Evolutionary conservation across 2,888 invertebrate genomes (phyloP), one percentile per base, ranked within the genome.

Genomic region (Protodeltote pygarga): DNA sequence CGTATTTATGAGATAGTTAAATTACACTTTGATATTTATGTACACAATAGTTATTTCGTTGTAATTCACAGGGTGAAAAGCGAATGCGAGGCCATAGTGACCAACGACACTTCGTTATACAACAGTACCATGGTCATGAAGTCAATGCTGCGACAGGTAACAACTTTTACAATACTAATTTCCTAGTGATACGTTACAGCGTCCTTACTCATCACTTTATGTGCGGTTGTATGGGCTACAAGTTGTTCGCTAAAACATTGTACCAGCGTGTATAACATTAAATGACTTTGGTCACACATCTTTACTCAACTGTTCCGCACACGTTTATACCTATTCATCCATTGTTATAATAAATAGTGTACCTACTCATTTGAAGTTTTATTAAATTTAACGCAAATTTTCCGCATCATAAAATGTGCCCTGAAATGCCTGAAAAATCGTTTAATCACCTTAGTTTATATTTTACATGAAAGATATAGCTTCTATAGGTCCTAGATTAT

Each of bases 81-180:
- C 78, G 88, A 90, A 78, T 91, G 91, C 82, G 79, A 84, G 81
- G 90, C 91, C 75, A 89, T 90, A 50, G 83, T 75, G 39, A 83
- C 86, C 33, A 83, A 88, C 59, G 89, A 87, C 75, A 83, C 75
- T 53, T 65, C 73, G 28, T 71, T 86, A 49, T 79, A 82, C 59
- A 88, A 89, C 74, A 69, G 69, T 44, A 75, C 79, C 15, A 58
- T 77, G 53, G 65, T 83, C 69, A 79, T 74, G 47, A 87, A 75
- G 67, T 78, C 73, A 48, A 78, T 71, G 48, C 67, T 81, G 16
- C 76, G 85, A 41, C 89, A 90, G 89, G 91, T 90, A 87, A 79
- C 42, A 17, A 63, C 15, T 24, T 17, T 32, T 13, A 28, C 20
- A 28, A 38, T 38, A 28, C 3, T 3, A 10, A 13, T n/a, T n/a